Percentiles rank a stretch among this genome's conserved stretches.
These are phyloP conservation scores for Barbus barbus DNA, from an alignment of 2,113 vertebrate genomes.

Conservation along the genomic window DNA sequence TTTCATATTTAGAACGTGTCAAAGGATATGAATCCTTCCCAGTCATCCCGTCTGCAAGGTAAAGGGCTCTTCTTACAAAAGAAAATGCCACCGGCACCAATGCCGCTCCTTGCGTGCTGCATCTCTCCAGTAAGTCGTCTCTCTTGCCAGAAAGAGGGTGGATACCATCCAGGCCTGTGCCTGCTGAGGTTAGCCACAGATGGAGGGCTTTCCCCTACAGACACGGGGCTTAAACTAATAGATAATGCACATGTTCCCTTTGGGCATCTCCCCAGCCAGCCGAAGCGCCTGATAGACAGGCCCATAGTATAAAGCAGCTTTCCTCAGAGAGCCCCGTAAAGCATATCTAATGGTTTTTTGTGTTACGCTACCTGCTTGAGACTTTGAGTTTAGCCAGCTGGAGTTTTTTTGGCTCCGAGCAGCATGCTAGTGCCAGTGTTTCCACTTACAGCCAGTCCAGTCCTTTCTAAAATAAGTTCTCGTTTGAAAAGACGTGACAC, in stretches of 20 bases:
- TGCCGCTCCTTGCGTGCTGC: too few species aligned
- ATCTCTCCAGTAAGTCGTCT: background rate
- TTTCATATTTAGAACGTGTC: constrained; percentile 19
- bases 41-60: background rate
- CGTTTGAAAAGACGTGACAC: background rate
- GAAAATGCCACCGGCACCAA: constrained; percentile 1
- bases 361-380: constrained; percentile 47
- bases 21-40: background rate
- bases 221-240: constrained; percentile 44
- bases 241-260: constrained; percentile 52
- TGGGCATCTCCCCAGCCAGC: constrained; percentile 27
- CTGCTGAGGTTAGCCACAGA: constrained; percentile 44
- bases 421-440: constrained; percentile 52
- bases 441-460: constrained; percentile 44
- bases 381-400: constrained; percentile 54
- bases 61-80: background rate
- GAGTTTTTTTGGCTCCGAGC: constrained; percentile 37
- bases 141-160: background rate
- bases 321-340: constrained; percentile 15
- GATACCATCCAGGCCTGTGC: constrained; percentile 27
- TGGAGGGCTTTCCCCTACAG: background rate
- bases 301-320: constrained; percentile 20
- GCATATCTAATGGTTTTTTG: constrained; percentile 47
- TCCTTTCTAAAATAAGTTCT: constrained; percentile 43
- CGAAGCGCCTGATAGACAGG: constrained; percentile 7